phyloP scores from a whole-genome alignment of 1,140 invertebrate species.

The Periplaneta americana region DNA sequence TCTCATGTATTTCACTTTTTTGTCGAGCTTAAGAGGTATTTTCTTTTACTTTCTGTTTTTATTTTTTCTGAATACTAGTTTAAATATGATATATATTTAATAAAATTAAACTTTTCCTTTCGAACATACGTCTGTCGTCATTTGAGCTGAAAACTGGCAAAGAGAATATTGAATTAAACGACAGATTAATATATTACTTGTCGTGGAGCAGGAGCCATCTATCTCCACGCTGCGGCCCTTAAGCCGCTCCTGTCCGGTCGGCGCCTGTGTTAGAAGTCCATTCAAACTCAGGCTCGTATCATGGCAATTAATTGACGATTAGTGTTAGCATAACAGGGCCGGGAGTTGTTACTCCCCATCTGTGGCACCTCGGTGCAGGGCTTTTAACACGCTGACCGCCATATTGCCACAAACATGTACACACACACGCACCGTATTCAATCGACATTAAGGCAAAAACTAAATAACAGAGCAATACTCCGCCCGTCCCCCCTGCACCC shows the following conservation, averaged over 20 bases:
- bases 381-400: neutral
- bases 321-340: neutral
- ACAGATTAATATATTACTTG: too few species aligned
- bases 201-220: too few species aligned
- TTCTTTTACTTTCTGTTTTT: too few species aligned
- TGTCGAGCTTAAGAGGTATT: too few species aligned
- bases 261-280: neutral
- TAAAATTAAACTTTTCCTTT: too few species aligned
- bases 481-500: neutral
- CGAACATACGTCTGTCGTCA: too few species aligned
- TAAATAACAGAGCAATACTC: neutral
- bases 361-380: neutral
- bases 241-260: neutral
- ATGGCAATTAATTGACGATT: neutral
- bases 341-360: neutral
- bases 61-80: too few species aligned
- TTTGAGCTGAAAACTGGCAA: too few species aligned
- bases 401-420: neutral
- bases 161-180: too few species aligned
- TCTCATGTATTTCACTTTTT: too few species aligned
- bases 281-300: neutral
- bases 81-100: too few species aligned
- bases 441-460: neutral
- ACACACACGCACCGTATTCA: neutral
- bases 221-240: neutral